Base-by-base conservation (phyloP, 2,113 vertebrate genomes). In the Platysteira castanea region DNA sequence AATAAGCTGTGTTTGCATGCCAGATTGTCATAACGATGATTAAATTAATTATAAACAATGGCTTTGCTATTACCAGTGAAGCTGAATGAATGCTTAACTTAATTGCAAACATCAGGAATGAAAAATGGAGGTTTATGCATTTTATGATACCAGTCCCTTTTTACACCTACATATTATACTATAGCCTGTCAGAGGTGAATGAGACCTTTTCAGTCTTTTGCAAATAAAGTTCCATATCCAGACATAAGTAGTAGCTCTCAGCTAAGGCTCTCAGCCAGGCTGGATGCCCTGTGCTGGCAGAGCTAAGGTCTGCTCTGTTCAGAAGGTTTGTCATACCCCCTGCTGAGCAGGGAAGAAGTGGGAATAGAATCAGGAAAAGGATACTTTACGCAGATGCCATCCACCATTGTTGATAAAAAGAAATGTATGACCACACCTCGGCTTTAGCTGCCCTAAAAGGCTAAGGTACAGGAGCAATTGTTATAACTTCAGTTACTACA, bases 221-320 rank as follows among this genome's bases (percentile, higher is more conserved):
- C 10, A 41, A 59, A n/a, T 10, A 16, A 22, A 10, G 9, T 75
- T 82, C 20, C 20, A 6, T 41, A 31, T 23, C 6, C 39, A 81
- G 68, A 56, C 16, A 39, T 10, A 60, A 85, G 35, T 5, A 76
- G 44, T 15, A 50, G 49, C 19, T 53, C 33, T n/a, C 33, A 26
- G 6, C 3, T 21, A 4, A 53, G 19, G 17, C 9, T 70, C 33
- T n/a, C 9, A 11, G 28, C 5, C 33, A 24, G n/a, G 5, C 15
- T 80, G 47, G 10, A 16, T 80, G 52, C 22, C 23, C 18, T 11
- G 9, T 1, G 0, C 35, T 27, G 30, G 26, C 50, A 83, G 33
- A 37, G 22, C 15, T 2, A 2, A 60, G 13, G 3, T 35, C 49
- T 46, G 26, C 0, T 39, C 24, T 15, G 5, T 8, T 8, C 9